phyloP scores from a whole-genome alignment of 2,113 vertebrate species.

The Leptobrachium leishanense region DNA sequence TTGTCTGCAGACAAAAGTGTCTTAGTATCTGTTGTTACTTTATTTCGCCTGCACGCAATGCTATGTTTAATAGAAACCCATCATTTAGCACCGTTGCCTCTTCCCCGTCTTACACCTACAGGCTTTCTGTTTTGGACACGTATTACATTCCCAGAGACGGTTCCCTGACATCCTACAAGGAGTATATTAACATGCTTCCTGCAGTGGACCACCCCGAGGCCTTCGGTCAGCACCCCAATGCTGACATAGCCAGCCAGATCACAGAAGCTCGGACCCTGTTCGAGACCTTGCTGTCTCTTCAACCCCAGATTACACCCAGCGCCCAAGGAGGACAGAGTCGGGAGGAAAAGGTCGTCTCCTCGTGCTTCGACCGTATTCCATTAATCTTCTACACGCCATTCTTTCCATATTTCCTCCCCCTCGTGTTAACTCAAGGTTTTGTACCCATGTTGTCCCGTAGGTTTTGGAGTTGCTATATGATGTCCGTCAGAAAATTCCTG shows the following conservation, averaged over 20 bases:
- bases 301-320: slow-evolving; percentile 74
- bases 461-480: slow-evolving; percentile 78
- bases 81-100: neutral
- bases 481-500: slow-evolving; percentile 74
- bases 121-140: slow-evolving; percentile 70
- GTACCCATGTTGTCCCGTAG: slow-evolving; percentile 54
- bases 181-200: slow-evolving; percentile 74
- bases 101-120: slow-evolving; percentile 46
- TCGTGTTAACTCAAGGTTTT: neutral
- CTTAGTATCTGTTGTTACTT: neutral
- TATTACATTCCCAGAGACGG: slow-evolving; percentile 82
- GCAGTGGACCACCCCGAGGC: slow-evolving; percentile 77
- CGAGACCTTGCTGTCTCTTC: slow-evolving; percentile 83
- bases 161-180: slow-evolving; percentile 66
- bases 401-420: neutral
- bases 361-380: neutral
- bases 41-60: neutral
- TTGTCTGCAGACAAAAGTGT: neutral
- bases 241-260: slow-evolving; percentile 82
- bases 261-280: slow-evolving; percentile 77
- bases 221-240: slow-evolving; percentile 86
- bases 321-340: slow-evolving; percentile 61
- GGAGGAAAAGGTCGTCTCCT: slow-evolving; percentile 74
- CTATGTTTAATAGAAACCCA: too few relatives aligned
- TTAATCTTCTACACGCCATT: neutral